Evolutionary conservation across 92 coral and sea anemone genomes (phyloP).

Genomic region (Phenganax subtilis): DNA sequence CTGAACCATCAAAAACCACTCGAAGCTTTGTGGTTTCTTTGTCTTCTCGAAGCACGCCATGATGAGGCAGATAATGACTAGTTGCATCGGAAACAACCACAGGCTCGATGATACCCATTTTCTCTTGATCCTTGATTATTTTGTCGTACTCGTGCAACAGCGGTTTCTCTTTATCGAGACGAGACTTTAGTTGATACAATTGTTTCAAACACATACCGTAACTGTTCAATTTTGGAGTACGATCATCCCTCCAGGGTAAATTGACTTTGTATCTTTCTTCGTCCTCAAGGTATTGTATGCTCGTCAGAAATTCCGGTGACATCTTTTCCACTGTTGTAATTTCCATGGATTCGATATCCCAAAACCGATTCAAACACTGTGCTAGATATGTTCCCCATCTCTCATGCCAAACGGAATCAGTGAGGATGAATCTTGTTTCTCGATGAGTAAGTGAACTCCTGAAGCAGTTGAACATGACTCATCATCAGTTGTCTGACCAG

Average conservation of each 20-base stretch:
- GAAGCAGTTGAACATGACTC: conserved; percentile 20
- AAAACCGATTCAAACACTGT: conserved; percentile 37
- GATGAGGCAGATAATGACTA: conserved; percentile 4
- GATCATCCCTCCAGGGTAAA: background rate
- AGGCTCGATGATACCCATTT: background rate
- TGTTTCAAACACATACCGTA: conserved; percentile 17
- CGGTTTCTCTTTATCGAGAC: background rate
- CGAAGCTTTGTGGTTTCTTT: conserved; percentile 6
- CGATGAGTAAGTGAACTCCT: conserved; percentile 37
- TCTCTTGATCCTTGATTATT: conserved; percentile 5
- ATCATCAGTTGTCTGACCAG: conserved; percentile 53
- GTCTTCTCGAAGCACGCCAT: conserved; percentile 1
- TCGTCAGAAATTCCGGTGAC: background rate
- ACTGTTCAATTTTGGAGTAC: conserved; percentile 7
- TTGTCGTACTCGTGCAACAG: background rate
- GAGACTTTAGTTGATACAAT: conserved; percentile 9
- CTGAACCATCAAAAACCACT: no score
- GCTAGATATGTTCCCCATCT: conserved; percentile 30
- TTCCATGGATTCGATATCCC: conserved; percentile 55
- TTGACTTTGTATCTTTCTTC: conserved; percentile 1
- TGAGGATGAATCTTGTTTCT: conserved; percentile 18
- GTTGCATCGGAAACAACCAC: background rate
- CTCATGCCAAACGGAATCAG: background rate
- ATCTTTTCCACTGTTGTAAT: conserved; percentile 13
- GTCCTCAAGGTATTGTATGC: background rate